Conservation (phyloP, 2,888 invertebrate genomes). For the Drosophila paramelanica region DNA sequence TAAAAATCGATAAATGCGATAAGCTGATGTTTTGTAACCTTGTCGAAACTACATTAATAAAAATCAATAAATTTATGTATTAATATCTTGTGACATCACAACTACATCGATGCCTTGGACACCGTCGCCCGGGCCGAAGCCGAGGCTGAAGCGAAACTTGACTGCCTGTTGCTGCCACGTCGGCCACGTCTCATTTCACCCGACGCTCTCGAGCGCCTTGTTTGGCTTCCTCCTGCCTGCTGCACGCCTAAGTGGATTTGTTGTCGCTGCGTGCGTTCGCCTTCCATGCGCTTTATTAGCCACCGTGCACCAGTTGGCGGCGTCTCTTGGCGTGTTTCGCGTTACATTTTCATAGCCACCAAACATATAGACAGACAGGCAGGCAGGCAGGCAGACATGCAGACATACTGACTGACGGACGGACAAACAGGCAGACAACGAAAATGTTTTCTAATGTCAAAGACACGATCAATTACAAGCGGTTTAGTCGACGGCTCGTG, state of each 20-base stretch:
- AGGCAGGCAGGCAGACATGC: constrained; percentile 5
- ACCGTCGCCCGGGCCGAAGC: no score
- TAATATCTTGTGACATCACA: not conserved
- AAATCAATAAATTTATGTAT: not conserved
- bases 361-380: constrained; percentile 5
- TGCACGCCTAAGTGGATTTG: constrained; percentile 82
- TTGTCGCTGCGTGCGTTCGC: constrained; percentile 58
- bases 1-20: no score
- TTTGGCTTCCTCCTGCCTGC: constrained; percentile 61
- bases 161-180: constrained; percentile 5
- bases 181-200: constrained; percentile 57
- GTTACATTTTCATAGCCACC: constrained; percentile 52
- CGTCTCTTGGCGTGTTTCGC: constrained; percentile 59
- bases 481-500: constrained; percentile 65
- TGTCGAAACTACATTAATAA: no score
- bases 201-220: constrained; percentile 54
- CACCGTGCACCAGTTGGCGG: constrained; percentile 74
- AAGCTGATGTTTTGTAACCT: no score
- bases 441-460: constrained; percentile 73
- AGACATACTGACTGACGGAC: not conserved
- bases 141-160: not conserved
- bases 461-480: constrained; percentile 77
- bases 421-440: constrained; percentile 23
- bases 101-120: not conserved
- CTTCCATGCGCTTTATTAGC: constrained; percentile 74